Base-by-base conservation (phyloP, 2,888 invertebrate genomes). In the Tipula confusa region DNA sequence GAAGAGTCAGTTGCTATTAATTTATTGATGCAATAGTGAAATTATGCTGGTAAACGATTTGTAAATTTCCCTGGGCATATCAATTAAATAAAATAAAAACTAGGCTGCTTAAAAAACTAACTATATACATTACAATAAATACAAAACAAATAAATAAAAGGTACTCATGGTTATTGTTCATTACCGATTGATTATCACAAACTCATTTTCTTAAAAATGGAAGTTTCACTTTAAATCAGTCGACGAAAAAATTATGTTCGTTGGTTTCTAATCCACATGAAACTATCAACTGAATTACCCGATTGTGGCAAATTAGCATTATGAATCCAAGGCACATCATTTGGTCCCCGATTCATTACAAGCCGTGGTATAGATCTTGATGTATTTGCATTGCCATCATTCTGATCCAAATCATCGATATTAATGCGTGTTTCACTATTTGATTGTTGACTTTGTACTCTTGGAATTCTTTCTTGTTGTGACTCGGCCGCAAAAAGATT, bases 261-360 rank as follows among this genome's bases (percentile, higher is more conserved):
- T 24, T 24, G 64, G 9, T 64, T 64, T 9, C 64, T 24, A 13
- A 80, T 1, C 80, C 80, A 80, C 80, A 80, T 80, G 9, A 80
- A 80, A 29, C 80, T 29, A 31, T 80, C 9, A 15, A 9, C 31
- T 29, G 29, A 1, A 3, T 29, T 80, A 1, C 6, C n/a, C 0
- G 1, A 4, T 15, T 15, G 29, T 29, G 29, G 80, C 1, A 80
- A 15, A 1, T 15, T n/a, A 29, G 80, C 80, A 24, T 29, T n/a
- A 31, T 80, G 80, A 80, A 80, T 80, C 80, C 80, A 80, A 29
- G 80, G n/a, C 6, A 29, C 80, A 6, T 80, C 80, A 80, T 80
- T 80, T 31, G 80, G 80, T 0, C n/a, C 31, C 6, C 29, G 80
- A 80, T 80, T 31, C 4, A 80, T 29, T 5, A 29, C 80, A 15